Evolutionary conservation across 2,113 vertebrate species (phyloP).

Genomic region (Perca fluviatilis): DNA sequence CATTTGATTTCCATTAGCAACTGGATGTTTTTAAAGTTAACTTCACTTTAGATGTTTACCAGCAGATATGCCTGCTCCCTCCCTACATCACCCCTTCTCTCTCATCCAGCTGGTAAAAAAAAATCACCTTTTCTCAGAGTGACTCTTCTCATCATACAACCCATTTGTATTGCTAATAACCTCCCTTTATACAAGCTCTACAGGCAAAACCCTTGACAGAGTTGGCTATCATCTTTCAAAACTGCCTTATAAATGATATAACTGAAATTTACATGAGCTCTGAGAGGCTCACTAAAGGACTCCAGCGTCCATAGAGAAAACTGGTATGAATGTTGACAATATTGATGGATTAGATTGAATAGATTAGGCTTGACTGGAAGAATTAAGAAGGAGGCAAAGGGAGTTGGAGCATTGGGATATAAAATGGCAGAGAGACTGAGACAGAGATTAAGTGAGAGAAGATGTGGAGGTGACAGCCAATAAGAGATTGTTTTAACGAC

Average conservation of each 20-base stretch:
- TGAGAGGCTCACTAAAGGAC: conserved; percentile 20
- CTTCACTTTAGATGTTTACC: conserved; percentile 18
- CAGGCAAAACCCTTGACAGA: conserved; percentile 26
- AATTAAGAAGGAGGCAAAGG: conserved; percentile 49
- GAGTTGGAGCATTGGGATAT: conserved; percentile 30
- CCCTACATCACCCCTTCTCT: conserved; percentile 9
- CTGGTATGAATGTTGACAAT: conserved; percentile 51
- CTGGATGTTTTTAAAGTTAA: conserved; percentile 27
- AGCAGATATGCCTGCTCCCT: not conserved
- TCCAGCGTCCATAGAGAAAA: conserved; percentile 10
- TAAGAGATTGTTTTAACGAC: conserved; percentile 71
- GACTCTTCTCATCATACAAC: conserved; percentile 39
- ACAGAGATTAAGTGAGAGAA: conserved; percentile 52
- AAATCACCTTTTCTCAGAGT: conserved; percentile 38
- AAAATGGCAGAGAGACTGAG: conserved; percentile 7
- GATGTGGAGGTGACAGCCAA: conserved; percentile 60
- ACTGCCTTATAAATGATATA: not conserved
- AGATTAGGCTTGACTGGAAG: conserved; percentile 55
- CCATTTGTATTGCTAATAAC: conserved; percentile 41
- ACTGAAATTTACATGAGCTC: conserved; percentile 17
- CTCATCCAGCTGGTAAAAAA: conserved; percentile 17
- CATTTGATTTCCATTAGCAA: conserved; percentile 52
- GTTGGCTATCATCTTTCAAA: conserved; percentile 25
- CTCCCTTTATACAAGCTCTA: conserved; percentile 10
- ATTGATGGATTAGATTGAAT: conserved; percentile 56